Evolutionary conservation across 1,140 invertebrate species (phyloP).

Genomic region (Phenacoccus solenopsis): DNA sequence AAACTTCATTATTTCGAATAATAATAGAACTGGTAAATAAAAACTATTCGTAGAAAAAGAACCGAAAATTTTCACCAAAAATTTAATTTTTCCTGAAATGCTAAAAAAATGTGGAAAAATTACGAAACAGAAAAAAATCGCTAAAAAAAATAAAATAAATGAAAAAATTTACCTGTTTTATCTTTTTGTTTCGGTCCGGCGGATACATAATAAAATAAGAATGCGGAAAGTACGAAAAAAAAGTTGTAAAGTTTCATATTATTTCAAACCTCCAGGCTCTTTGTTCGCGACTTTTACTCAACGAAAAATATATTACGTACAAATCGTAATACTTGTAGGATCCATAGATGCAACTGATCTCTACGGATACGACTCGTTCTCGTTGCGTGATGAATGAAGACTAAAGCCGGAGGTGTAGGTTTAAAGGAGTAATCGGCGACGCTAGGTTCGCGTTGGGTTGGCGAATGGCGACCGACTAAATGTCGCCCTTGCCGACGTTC

Average conservation of each 20-base stretch:
- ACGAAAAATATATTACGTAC: neutral
- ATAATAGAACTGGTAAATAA: no score
- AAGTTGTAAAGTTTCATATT: neutral
- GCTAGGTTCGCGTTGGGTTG: neutral
- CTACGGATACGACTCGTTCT: neutral
- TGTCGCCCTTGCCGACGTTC: neutral
- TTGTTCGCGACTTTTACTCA: neutral
- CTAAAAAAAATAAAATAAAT: neutral
- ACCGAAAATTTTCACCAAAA: no score
- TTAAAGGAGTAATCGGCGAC: neutral
- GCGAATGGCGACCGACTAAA: conserved; percentile 10
- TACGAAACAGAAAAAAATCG: no score
- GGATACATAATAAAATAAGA: neutral
- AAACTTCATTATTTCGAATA: no score
- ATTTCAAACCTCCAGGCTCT: neutral
- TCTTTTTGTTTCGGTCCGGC: conserved; percentile 6
- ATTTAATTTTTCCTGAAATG: no score
- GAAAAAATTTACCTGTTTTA: conserved; percentile 13
- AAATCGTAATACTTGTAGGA: neutral
- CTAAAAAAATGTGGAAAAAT: no score
- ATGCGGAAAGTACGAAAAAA: neutral
- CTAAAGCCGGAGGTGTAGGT: neutral
- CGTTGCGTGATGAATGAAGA: neutral
- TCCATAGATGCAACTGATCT: neutral
- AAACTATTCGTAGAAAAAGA: no score